Evolutionary conservation across 2,113 vertebrate genomes (phyloP).

Genomic region (Platichthys flesus): DNA sequence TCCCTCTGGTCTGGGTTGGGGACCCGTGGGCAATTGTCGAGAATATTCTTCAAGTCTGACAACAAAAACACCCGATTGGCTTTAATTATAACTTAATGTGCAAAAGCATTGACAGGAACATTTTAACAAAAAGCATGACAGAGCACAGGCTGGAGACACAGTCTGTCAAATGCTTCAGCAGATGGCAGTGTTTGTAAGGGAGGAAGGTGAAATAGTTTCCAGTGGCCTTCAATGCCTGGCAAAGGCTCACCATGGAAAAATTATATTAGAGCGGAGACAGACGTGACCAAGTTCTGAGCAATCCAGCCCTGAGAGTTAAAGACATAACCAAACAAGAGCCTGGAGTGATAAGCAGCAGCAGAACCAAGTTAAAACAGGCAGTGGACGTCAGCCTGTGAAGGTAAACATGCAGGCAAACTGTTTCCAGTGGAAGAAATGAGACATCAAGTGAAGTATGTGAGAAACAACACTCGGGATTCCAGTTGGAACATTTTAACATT

Average conservation of each 20-base stretch:
- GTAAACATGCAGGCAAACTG: constrained; percentile 23
- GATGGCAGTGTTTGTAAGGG: constrained; percentile 71
- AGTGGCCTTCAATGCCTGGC: constrained; percentile 72
- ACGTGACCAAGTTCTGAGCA: constrained; percentile 74
- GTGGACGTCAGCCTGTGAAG: neutral
- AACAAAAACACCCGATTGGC: constrained; percentile 39
- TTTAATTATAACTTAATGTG: constrained; percentile 35
- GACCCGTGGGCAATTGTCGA: constrained; percentile 93
- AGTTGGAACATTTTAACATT: constrained; percentile 52
- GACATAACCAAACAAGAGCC: constrained; percentile 69
- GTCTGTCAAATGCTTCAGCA: constrained; percentile 59
- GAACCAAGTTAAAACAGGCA: constrained; percentile 43
- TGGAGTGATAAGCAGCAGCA: constrained; percentile 42
- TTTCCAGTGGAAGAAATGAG: constrained; percentile 61
- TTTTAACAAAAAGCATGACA: neutral
- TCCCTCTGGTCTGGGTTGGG: constrained; percentile 90
- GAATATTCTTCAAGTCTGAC: constrained; percentile 91
- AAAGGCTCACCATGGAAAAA: constrained; percentile 72
- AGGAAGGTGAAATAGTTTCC: constrained; percentile 79
- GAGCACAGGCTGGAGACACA: constrained; percentile 30
- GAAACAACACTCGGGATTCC: constrained; percentile 30
- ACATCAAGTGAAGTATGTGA: constrained; percentile 14
- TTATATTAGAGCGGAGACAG: constrained; percentile 69
- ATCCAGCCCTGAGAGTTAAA: constrained; percentile 66
- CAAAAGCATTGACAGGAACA: constrained; percentile 22